Percentiles rank a stretch among this genome's conserved stretches.
Conservation (phyloP, 2,113 vertebrate genomes). For the Kryptolebias marmoratus region DNA sequence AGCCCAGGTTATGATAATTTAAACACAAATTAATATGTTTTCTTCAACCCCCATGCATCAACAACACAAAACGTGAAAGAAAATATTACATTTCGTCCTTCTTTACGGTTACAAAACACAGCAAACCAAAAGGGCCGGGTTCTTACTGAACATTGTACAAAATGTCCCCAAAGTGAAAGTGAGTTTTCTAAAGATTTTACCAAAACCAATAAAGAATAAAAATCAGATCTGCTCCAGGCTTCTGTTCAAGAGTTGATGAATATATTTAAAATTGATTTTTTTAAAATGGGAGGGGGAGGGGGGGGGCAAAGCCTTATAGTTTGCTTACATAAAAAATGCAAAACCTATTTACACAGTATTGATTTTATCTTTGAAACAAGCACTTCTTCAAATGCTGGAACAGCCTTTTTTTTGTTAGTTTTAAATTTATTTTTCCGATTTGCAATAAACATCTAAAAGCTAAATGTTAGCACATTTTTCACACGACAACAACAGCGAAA, state of each 20-base stretch:
- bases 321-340: not conserved
- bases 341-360: not conserved
- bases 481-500: not conserved
- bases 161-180: not conserved
- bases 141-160: not conserved
- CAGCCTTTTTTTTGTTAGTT: not conserved
- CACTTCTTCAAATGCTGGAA: not conserved
- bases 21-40: not conserved
- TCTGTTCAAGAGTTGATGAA: not conserved
- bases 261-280: not conserved
- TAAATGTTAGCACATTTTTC: not conserved
- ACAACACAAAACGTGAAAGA: too few relatives aligned
- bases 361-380: not conserved
- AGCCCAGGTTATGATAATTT: not conserved
- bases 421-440: not conserved
- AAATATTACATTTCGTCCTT: too few relatives aligned
- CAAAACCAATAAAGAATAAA: not conserved
- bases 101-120: too few relatives aligned
- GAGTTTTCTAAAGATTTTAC: not conserved
- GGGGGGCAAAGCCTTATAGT: too few relatives aligned
- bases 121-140: too few relatives aligned
- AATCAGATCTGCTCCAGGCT: not conserved
- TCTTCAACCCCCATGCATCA: too few relatives aligned
- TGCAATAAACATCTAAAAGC: not conserved
- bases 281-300: too few relatives aligned